phyloP scores from a whole-genome alignment of 2,797 vertebrate genomes.

The Furcifer pardalis region DNA sequence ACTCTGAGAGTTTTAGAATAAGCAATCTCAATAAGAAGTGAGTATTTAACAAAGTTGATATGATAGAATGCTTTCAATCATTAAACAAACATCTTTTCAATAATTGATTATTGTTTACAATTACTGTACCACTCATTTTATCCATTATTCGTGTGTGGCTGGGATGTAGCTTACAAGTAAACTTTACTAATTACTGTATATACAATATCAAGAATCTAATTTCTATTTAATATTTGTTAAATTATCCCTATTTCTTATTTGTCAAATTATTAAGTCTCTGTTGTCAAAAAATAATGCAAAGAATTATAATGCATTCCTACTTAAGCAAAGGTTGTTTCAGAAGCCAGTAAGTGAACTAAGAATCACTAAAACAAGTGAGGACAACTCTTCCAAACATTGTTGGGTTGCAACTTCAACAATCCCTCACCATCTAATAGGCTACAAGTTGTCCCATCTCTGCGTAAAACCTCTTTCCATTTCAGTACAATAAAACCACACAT shows the following conservation, averaged over 20 bases:
- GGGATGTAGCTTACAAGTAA: background rate
- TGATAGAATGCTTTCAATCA: no score
- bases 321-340: background rate
- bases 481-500: no score
- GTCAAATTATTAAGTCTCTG: background rate
- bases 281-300: background rate
- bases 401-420: background rate
- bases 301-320: background rate
- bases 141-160: background rate
- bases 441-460: no score
- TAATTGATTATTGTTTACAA: background rate
- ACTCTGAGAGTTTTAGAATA: background rate
- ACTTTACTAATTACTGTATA: background rate
- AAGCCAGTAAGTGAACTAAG: background rate
- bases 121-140: background rate
- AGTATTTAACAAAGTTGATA: background rate
- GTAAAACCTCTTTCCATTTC: no score
- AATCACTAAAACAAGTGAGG: background rate
- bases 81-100: background rate
- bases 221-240: background rate
- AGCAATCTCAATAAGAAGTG: background rate
- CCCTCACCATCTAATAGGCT: background rate
- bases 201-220: background rate
- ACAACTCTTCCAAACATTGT: background rate
- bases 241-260: background rate